Evolutionary conservation across 2,797 vertebrate species (phyloP).

Genomic region (Xerus rutilus): DNA sequence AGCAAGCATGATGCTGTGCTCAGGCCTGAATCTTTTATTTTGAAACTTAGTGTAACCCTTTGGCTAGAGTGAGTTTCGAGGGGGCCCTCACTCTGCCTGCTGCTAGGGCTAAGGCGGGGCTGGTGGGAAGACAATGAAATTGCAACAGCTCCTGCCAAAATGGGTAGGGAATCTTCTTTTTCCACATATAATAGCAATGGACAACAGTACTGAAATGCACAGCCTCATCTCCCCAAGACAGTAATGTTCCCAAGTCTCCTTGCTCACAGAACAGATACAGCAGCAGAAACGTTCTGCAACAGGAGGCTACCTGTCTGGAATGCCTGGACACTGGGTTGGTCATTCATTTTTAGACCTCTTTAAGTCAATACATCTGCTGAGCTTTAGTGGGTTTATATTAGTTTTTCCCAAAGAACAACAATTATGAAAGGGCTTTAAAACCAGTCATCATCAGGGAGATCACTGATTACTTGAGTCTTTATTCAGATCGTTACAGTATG

Average conservation of each 20-base stretch:
- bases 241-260: background rate
- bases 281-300: background rate
- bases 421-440: constrained; percentile 19
- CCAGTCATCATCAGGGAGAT: background rate
- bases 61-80: background rate
- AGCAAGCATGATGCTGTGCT: constrained; percentile 40
- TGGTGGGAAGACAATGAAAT: constrained; percentile 41
- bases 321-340: background rate
- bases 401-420: constrained; percentile 1
- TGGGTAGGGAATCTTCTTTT: constrained; percentile 47
- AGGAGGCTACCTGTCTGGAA: background rate
- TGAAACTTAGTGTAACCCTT: constrained; percentile 67
- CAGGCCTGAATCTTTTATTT: constrained; percentile 65
- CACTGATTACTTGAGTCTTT: background rate
- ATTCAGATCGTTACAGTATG: background rate
- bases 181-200: background rate
- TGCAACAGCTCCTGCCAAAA: constrained; percentile 58
- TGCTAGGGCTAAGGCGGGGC: background rate
- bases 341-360: background rate
- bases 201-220: constrained; percentile 3
- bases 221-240: background rate
- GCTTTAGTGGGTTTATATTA: background rate
- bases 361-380: background rate
- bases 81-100: background rate
- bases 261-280: background rate